Percentiles rank a stretch among this genome's conserved stretches.
phyloP scores from a whole-genome alignment of 2,797 vertebrate species.

The Pogonophryne albipinna region DNA sequence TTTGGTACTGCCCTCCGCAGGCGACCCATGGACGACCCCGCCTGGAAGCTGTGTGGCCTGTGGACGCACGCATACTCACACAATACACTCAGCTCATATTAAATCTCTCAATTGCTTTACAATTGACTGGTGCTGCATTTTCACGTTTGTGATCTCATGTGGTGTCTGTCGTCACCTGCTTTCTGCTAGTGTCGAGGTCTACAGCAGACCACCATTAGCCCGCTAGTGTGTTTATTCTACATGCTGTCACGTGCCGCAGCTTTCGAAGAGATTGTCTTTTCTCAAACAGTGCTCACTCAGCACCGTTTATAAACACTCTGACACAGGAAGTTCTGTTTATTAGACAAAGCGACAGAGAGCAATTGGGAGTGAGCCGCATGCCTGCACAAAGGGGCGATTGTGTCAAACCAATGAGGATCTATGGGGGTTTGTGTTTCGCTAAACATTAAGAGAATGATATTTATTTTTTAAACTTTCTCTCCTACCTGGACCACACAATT shows the following conservation, averaged over 20 bases:
- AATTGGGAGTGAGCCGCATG: conserved; percentile 60
- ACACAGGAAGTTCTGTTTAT: conserved; percentile 84
- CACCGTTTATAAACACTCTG: conserved; percentile 80
- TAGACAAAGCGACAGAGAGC: conserved; percentile 78
- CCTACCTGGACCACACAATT: not conserved
- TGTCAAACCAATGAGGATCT: conserved; percentile 53
- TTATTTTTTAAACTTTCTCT: not conserved
- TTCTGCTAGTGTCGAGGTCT: conserved; percentile 22
- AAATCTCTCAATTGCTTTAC: conserved; percentile 34
- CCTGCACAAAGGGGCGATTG: conserved; percentile 55
- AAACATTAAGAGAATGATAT: conserved; percentile 16
- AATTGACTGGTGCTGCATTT: conserved; percentile 30
- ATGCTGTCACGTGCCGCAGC: conserved; percentile 58
- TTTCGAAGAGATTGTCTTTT: conserved; percentile 65
- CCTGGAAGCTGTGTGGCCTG: conserved; percentile 86
- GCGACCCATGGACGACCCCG: conserved; percentile 90
- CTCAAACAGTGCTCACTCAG: conserved; percentile 74
- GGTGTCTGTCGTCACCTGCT: conserved; percentile 54
- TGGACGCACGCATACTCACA: conserved; percentile 33
- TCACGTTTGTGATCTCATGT: conserved; percentile 15
- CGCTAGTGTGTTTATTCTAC: conserved; percentile 63
- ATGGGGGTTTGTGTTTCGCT: conserved; percentile 20
- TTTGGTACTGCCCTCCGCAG: conserved; percentile 90
- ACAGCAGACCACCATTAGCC: conserved; percentile 45
- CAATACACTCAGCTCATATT: conserved; percentile 24